These are phyloP conservation scores for Callopanchax toddi DNA, from an alignment of 2,113 vertebrate species.

Conservation along the genomic window DNA sequence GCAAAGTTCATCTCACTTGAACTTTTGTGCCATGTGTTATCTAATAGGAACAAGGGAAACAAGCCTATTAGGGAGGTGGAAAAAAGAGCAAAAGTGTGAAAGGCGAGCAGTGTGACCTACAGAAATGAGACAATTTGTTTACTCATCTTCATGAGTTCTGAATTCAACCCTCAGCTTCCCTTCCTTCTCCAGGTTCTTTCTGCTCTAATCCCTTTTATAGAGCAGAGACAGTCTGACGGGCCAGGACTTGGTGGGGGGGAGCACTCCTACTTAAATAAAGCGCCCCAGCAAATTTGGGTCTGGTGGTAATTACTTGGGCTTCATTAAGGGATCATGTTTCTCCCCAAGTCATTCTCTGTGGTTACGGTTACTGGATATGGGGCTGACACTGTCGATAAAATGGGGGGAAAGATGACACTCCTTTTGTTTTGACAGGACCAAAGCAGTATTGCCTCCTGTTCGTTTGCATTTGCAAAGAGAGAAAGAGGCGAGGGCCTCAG, in stretches of 20 bases:
- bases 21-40: slow-evolving; percentile 19
- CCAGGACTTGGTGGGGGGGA: slow-evolving; percentile 20
- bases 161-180: slow-evolving; percentile 26
- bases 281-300: slow-evolving; percentile 61
- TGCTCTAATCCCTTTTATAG: slow-evolving; percentile 64
- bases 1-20: slow-evolving; percentile 38
- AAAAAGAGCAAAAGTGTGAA: background rate
- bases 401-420: slow-evolving; percentile 63
- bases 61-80: background rate
- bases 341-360: slow-evolving; percentile 65
- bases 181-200: slow-evolving; percentile 51
- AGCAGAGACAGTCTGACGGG: slow-evolving; percentile 69
- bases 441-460: slow-evolving; percentile 66
- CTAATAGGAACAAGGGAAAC: slow-evolving; percentile 2
- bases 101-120: background rate
- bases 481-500: slow-evolving; percentile 19
- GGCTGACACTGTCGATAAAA: slow-evolving; percentile 73
- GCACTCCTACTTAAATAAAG: slow-evolving; percentile 68
- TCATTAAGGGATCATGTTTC: slow-evolving; percentile 77
- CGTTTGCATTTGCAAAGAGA: slow-evolving; percentile 61
- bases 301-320: slow-evolving; percentile 73
- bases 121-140: slow-evolving; percentile 16
- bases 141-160: background rate
- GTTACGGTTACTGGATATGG: slow-evolving; percentile 70
- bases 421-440: slow-evolving; percentile 77